Evolutionary conservation across 1,140 invertebrate genomes (phyloP), one percentile per base, ranked within the genome.

Genomic region (Nixonia krombeini): DNA sequence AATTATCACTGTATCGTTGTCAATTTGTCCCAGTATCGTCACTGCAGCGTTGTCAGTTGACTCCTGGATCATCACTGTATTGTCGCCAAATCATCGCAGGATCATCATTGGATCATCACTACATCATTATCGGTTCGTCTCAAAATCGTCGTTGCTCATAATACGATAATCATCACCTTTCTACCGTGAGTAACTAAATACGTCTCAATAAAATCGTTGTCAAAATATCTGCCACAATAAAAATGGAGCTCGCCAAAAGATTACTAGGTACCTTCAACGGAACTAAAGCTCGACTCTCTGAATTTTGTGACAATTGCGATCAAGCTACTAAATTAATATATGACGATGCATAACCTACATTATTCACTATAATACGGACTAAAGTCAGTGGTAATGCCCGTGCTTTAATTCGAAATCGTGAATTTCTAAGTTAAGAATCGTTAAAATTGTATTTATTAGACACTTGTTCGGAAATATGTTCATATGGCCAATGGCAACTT

Each of bases 291-390:
- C 15, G 17, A 10, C 10, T 66, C 4, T 44, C 45, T 16, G 55
- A 66, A 66, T 66, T 66, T 44, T 38, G 50, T n/a, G 63, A 66
- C 16, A 66, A 66, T 15, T 42, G 33, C 2, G 29, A 58, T 16
- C 49, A 58, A 42, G 49, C 63, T 0, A 13, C 25, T 12, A 42
- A 21, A n/a, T 18, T 65, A 5, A 10, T 52, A 5, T 17, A 37
- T 0, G 25, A 45, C 6, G 5, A 18, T 2, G 35, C n/a, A 0
- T 38, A 66, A 53, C 0, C 17, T 1, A 44, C 46, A 17, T 26
- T 58, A 8, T 65, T 65, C 23, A 21, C 40, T 1, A 65, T 58
- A 4, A 49, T 65, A 18, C 33, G 53, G 50, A 59, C 55, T 9
- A 52, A 53, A 53, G 59, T 66, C 3, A 31, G 40, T 2, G 52